Evolutionary conservation across 2,888 invertebrate genomes (phyloP), one percentile per base, ranked within the genome.

Genomic region (Eupithecia abbreviata): DNA sequence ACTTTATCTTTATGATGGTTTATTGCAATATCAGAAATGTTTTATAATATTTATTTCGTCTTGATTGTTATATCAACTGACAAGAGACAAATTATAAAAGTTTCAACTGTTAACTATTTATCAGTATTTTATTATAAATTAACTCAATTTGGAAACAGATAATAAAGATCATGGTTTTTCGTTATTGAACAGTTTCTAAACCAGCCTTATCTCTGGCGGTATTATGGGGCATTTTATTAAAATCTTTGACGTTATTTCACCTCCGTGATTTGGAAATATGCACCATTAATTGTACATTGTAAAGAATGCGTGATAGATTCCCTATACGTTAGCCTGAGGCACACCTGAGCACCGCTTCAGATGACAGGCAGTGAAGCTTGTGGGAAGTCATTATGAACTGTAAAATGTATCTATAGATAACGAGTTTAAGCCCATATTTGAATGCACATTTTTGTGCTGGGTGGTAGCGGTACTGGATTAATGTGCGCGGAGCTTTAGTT

Each of bases 221-320:
- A 15, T 15, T 66, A 42, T 42, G 42, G 13, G 13, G 18, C 9
- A 4, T 42, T 42, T 66, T 18, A 43, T 1, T 66, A 45, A 67
- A 58, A 10, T 12, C 43, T 45, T 47, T 30, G 69, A 47, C 69
- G 69, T 74, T 72, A 66, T 71, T 73, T 72, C 67, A 71, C 67
- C 75, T 73, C 71, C 68, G 75, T 77, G 73, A 78, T 73, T 71
- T 66, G 42, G 73, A 76, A 58, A 69, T 51, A 49, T 75, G 76
- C 77, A 80, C 76, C 75, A 69, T 68, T 73, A 55, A 67, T 67
- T 70, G 41, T 80, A 80, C 75, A 77, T 65, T 74, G 77, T 75
- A 58, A 45, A 69, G 74, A 62, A 71, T 77, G 77, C 79, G 81
- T 80, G 79, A 77, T 78, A 78, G 77, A 79, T 82, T 76, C 81